phyloP scores from a whole-genome alignment of 2,113 vertebrate genomes.

The Anarrhichthys ocellatus region DNA sequence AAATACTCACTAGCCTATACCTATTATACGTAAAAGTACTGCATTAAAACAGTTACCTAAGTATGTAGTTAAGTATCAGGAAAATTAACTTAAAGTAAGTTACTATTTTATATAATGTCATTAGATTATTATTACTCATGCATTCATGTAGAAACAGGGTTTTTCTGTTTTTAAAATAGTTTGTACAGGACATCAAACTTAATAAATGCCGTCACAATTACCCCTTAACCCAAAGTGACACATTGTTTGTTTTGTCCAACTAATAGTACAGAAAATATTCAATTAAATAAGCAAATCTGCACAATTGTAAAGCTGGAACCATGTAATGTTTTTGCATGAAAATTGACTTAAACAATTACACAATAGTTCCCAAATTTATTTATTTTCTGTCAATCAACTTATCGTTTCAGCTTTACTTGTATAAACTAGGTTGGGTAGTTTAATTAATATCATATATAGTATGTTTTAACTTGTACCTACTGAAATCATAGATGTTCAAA shows the following conservation, averaged over 20 bases:
- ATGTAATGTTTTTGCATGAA: not conserved
- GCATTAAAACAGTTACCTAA: not conserved
- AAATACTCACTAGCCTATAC: not conserved
- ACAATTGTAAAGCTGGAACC: not conserved
- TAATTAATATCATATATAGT: not conserved
- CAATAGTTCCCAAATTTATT: not conserved
- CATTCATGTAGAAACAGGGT: not conserved
- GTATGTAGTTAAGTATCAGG: not conserved
- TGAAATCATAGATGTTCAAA: not conserved
- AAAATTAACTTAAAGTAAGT: not conserved
- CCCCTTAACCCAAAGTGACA: not conserved
- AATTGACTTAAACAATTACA: not conserved
- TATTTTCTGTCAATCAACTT: not conserved
- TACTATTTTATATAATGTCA: not conserved
- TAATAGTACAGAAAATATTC: not conserved
- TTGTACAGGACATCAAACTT: not conserved
- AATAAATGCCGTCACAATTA: not conserved
- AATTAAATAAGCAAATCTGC: not conserved
- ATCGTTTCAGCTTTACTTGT: not conserved
- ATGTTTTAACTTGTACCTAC: not conserved
- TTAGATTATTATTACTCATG: not conserved
- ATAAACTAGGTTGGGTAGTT: not conserved
- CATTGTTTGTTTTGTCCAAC: not conserved
- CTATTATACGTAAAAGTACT: not conserved
- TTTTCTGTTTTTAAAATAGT: not conserved